phyloP scores from a whole-genome alignment of 2,888 invertebrate species.

The Dromius quadrimaculatus region DNA sequence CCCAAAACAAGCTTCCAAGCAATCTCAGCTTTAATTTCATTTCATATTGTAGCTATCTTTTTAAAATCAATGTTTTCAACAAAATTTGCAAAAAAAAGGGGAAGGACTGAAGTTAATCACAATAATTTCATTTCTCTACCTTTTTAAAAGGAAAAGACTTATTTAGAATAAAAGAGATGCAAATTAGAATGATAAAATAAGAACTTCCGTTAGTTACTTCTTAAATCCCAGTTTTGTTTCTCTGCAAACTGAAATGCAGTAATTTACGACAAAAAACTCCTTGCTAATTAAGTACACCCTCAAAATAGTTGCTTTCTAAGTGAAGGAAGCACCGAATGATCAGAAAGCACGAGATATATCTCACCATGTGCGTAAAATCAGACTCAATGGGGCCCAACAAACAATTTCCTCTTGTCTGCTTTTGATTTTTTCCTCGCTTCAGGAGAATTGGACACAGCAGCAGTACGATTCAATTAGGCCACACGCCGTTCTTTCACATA shows the following conservation, averaged over 20 bases:
- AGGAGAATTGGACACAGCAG: constrained; percentile 46
- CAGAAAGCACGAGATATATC: too few species aligned
- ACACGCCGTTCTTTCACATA: constrained; percentile 50
- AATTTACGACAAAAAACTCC: too few species aligned
- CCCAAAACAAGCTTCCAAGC: constrained; percentile 10
- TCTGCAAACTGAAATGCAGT: too few species aligned
- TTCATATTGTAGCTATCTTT: too few species aligned
- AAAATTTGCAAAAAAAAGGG: neutral
- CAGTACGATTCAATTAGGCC: constrained; percentile 51
- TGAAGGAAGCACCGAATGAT: too few species aligned
- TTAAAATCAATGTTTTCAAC: constrained; percentile 8
- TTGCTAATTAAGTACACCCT: too few species aligned
- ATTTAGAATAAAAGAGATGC: too few species aligned
- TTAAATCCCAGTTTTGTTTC: too few species aligned
- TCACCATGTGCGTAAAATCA: constrained; percentile 27
- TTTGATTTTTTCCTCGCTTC: constrained; percentile 49
- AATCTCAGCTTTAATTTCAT: too few species aligned
- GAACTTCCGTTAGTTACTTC: too few species aligned
- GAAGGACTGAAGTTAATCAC: neutral
- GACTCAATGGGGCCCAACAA: constrained; percentile 23
- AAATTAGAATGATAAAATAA: too few species aligned
- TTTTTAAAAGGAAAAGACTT: constrained; percentile 7
- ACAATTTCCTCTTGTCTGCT: constrained; percentile 42
- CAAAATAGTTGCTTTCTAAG: too few species aligned
- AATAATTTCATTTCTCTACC: neutral